Evolutionary conservation across 2,113 vertebrate genomes (phyloP).

Genomic region (Cavia aperea): DNA sequence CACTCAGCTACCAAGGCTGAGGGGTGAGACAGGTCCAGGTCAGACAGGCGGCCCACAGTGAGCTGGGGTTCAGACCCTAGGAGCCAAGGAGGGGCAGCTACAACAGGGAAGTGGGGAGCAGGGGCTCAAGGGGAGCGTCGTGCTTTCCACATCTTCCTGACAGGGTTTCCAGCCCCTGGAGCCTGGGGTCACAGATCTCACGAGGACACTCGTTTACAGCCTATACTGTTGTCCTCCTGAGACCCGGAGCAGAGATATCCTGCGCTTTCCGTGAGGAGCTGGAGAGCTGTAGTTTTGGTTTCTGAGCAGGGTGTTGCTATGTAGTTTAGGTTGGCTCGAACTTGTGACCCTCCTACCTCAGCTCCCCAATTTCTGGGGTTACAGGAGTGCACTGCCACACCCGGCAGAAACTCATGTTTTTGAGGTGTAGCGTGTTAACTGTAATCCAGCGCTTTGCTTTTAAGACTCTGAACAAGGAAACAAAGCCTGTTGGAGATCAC

Average conservation of each 20-base stretch:
- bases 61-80: too few species aligned
- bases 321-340: neutral
- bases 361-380: neutral
- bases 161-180: too few species aligned
- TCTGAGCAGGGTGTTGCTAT: neutral
- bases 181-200: neutral
- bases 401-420: neutral
- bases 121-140: too few species aligned
- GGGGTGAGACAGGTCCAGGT: too few species aligned
- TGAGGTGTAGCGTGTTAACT: neutral
- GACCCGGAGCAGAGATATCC: neutral
- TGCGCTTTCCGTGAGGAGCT: neutral
- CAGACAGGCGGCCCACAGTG: accelerated
- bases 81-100: too few species aligned
- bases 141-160: neutral
- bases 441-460: neutral
- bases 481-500: too few species aligned
- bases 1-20: neutral
- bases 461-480: neutral
- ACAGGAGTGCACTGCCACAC: neutral
- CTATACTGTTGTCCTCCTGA: accelerated
- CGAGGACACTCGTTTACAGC: neutral
- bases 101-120: too few species aligned
- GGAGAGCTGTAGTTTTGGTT: neutral
- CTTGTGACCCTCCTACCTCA: neutral